Conservation (phyloP, 2,888 invertebrate genomes). For the Pheosia tremula region DNA sequence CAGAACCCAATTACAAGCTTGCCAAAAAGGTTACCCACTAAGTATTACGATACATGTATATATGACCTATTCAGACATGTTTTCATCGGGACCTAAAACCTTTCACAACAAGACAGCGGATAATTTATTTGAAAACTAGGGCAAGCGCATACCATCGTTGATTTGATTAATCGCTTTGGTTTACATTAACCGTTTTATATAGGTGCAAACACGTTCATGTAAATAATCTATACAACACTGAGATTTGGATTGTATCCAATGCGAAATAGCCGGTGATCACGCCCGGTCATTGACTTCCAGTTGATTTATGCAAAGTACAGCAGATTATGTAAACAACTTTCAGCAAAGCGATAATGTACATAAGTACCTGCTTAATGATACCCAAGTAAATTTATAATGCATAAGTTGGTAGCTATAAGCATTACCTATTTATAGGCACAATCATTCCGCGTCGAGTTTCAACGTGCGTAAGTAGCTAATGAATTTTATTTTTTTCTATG, state of each 20-base stretch:
- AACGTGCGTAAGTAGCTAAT: neutral
- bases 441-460: neutral
- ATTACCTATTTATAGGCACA: neutral
- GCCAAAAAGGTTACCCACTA: constrained; percentile 35
- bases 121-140: constrained; percentile 23
- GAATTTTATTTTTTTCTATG: no score
- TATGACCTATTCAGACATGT: neutral
- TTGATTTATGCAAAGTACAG: constrained; percentile 48
- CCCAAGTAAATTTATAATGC: neutral
- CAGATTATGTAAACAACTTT: constrained; percentile 43
- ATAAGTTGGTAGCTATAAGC: neutral
- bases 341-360: constrained; percentile 26
- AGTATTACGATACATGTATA: constrained; percentile 1
- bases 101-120: constrained; percentile 13
- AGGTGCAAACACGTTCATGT: constrained; percentile 8
- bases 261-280: constrained; percentile 22
- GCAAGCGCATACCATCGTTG: constrained; percentile 27
- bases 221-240: constrained; percentile 19
- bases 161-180: constrained; percentile 26
- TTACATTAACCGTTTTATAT: constrained; percentile 7
- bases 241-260: constrained; percentile 49
- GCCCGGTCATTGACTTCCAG: constrained; percentile 54
- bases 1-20: constrained; percentile 25
- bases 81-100: constrained; percentile 4
- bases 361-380: neutral